Evolutionary conservation across 2,113 vertebrate species (phyloP), one percentile per base, ranked within the genome.

Genomic region (Lampris incognitus): DNA sequence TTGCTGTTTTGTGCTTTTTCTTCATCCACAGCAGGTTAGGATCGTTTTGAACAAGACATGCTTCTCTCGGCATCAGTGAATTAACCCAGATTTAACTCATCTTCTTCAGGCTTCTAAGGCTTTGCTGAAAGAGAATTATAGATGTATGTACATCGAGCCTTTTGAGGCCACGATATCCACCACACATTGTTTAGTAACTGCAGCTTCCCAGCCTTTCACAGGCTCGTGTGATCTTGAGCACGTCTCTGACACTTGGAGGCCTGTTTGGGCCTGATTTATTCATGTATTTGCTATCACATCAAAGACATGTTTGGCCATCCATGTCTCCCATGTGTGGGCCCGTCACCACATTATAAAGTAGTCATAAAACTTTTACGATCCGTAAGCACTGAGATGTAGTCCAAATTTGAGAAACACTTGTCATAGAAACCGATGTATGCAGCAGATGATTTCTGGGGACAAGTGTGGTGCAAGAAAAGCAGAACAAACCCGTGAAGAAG

Each of bases 191-290:
- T 76, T 77, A 65, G 73, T 52, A 81, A 85, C 64, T 82, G 66
- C 76, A 76, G 69, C 74, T 60, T 58, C 81, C 76, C n/a, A 66
- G 66, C 68, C 24, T 44, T 84, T 87, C 76, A 82, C 49, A 42
- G 74, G 54, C 75, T 3, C 60, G 0, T 67, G 78, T 88, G 68
- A 85, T 88, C 85, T 55, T 75, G 80, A 78, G 75, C 13, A 67
- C 57, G 63, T 70, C 67, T 52, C 83, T 81, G 85, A 85, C 79
- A 86, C 74, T 68, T 9, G 56, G 76, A 79, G 56, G 67, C 74
- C 59, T 38, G 72, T 68, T 73, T 60, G 72, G 9, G 82, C 77
- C 60, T 76, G 71, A 73, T 81, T 83, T 90, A 87, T 83, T 87
- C 69, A 84, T 86, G 73, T 84, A 88, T 85, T 85, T 81, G 69